A percentile compares a stretch with the other conserved stretches of the same genome.
phyloP scores from a whole-genome alignment of 1,140 invertebrate species.

The Platorchestia sp. region DNA sequence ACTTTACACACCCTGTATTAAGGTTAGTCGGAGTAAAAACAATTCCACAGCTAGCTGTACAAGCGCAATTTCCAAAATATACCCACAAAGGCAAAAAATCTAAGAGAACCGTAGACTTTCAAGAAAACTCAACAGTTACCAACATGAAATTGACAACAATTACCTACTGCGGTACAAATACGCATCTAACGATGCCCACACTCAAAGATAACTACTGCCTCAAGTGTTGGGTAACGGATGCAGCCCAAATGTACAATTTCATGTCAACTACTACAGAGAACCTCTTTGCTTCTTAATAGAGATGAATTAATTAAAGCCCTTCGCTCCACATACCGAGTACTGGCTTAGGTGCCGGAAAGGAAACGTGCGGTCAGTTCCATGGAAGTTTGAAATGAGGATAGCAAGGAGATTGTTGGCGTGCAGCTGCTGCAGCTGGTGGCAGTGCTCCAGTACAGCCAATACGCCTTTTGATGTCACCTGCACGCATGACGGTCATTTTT shows the following conservation, averaged over 20 bases:
- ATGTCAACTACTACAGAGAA: not conserved
- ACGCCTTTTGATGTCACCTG: not conserved
- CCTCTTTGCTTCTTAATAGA: not conserved
- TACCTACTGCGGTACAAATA: no score
- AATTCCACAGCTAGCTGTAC: no score
- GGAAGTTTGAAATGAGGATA: not conserved
- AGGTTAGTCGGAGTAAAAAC: no score
- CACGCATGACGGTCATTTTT: not conserved
- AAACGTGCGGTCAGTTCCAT: not conserved
- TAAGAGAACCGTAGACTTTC: no score
- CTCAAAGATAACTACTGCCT: not conserved
- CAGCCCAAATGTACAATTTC: not conserved
- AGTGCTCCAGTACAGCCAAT: not conserved
- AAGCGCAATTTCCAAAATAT: no score
- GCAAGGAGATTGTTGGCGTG: slow-evolving; percentile 21
- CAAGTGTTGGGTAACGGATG: not conserved
- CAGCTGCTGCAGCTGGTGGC: not conserved
- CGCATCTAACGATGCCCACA: no score
- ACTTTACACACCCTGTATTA: no score
- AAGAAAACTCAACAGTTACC: no score
- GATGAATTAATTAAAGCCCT: not conserved
- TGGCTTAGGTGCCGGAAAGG: slow-evolving; percentile 28
- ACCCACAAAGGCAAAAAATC: no score
- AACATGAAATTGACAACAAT: no score
- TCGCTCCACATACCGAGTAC: not conserved